phyloP scores from a whole-genome alignment of 1,140 invertebrate species.

The Yoshiicerus persimilis region DNA sequence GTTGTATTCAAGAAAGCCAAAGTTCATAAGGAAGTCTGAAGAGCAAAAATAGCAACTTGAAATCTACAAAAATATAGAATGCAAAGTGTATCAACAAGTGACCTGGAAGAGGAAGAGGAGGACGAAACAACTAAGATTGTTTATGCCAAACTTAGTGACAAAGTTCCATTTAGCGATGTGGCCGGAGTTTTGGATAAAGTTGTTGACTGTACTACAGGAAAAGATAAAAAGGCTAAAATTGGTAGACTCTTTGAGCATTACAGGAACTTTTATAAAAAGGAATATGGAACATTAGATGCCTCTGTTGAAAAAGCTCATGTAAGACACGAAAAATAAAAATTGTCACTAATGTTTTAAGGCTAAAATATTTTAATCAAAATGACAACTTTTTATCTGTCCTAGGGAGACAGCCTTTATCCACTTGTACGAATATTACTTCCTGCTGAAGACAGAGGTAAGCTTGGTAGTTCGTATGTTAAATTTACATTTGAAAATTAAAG shows the following conservation, averaged over 20 bases:
- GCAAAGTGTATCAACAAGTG: background rate
- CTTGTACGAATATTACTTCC: background rate
- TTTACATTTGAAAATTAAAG: too few species aligned
- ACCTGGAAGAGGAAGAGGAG: background rate
- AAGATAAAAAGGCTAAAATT: conserved; percentile 57
- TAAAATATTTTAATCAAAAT: background rate
- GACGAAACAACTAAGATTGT: background rate
- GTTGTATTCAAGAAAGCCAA: too few species aligned
- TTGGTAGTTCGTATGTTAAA: conserved; percentile 2
- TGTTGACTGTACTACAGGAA: conserved; percentile 53
- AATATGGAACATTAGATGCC: conserved; percentile 49
- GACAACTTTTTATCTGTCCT: conserved; percentile 42
- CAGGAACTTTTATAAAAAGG: conserved; percentile 51
- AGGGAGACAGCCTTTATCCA: conserved; percentile 5
- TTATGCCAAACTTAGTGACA: conserved; percentile 37
- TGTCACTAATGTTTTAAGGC: conserved; percentile 9
- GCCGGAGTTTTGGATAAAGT: conserved; percentile 61
- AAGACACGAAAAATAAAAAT: conserved; percentile 50
- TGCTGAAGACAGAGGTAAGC: conserved; percentile 38
- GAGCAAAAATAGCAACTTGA: too few species aligned
- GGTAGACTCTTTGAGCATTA: conserved; percentile 59
- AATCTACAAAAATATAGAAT: too few species aligned
- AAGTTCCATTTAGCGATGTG: conserved; percentile 56
- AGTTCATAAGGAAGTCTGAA: too few species aligned
- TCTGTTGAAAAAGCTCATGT: background rate